These are phyloP conservation scores for Heliconius melpomene DNA, from an alignment of 1,140 invertebrate species.

Conservation along the genomic window DNA sequence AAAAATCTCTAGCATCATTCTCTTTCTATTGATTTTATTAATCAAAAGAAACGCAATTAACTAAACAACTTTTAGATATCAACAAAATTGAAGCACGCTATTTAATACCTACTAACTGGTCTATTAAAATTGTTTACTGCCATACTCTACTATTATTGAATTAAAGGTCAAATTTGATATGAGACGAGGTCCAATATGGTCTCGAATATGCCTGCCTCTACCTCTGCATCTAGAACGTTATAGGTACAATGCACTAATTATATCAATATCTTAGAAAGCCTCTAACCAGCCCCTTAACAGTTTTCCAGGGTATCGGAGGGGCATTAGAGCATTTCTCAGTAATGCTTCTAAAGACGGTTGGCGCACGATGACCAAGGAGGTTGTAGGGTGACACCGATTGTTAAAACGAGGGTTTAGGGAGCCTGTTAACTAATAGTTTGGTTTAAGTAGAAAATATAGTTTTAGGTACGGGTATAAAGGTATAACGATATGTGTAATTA, in stretches of 20 bases:
- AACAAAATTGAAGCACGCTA: background rate
- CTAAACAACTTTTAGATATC: background rate
- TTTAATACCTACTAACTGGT: background rate
- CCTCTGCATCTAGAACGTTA: conserved; percentile 52
- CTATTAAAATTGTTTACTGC: background rate
- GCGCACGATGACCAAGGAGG: conserved; percentile 70
- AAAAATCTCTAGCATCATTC: too few species aligned
- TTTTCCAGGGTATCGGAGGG: conserved; percentile 75
- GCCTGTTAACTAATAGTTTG: background rate
- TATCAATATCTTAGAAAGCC: conserved; percentile 79
- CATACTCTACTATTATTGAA: background rate
- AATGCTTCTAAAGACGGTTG: conserved; percentile 78
- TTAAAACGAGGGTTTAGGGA: background rate
- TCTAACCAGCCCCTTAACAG: conserved; percentile 79
- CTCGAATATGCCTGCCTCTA: conserved; percentile 52
- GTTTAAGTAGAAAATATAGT: background rate
- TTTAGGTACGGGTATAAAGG: background rate
- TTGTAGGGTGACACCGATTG: conserved; percentile 41
- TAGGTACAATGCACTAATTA: conserved; percentile 78
- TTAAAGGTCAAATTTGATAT: conserved; percentile 49
- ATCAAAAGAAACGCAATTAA: background rate
- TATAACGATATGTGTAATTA: too few species aligned
- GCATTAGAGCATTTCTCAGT: conserved; percentile 79
- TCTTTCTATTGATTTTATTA: background rate
- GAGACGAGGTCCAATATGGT: conserved; percentile 22